A percentile compares a stretch with the other conserved stretches of the same genome.
Conservation (phyloP, 2,797 vertebrate species). For the Bryconaethiops microstoma region DNA sequence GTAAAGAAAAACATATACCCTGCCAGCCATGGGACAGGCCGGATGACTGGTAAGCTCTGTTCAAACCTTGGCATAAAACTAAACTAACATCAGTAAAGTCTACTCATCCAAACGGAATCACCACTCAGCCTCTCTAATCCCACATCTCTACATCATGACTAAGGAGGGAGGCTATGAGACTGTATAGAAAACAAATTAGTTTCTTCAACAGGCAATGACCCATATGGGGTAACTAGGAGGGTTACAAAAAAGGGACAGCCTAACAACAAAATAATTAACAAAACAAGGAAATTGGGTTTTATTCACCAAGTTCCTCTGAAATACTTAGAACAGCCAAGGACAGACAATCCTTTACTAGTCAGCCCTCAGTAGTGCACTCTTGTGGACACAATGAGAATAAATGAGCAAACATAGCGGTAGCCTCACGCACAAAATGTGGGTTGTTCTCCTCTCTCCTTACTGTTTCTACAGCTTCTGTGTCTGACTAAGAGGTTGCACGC, state of each 20-base stretch:
- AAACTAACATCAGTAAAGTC: constrained; percentile 10
- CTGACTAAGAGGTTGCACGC: constrained; percentile 14
- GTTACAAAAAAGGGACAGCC: background rate
- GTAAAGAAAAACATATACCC: constrained; percentile 6
- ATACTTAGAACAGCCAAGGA: constrained; percentile 27
- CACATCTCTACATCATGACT: background rate
- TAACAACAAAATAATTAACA: constrained; percentile 5
- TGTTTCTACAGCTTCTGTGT: constrained; percentile 7
- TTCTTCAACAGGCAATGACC: background rate
- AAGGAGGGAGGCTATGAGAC: background rate
- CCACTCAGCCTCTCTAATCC: too few relatives aligned
- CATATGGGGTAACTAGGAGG: background rate
- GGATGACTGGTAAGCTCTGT: constrained; percentile 37
- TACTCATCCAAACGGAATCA: background rate
- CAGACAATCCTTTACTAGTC: constrained; percentile 14
- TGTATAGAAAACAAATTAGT: constrained; percentile 11
- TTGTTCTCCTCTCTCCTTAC: constrained; percentile 23
- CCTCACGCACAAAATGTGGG: background rate
- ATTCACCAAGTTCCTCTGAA: constrained; percentile 24
- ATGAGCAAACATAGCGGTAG: background rate
- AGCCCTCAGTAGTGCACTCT: constrained; percentile 49
- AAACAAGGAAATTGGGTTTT: background rate
- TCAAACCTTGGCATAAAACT: constrained; percentile 13
- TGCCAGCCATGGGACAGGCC: constrained; percentile 8
- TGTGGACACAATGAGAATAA: constrained; percentile 39